Base-by-base conservation (phyloP, 2,113 vertebrate species). In the Perca fluviatilis region DNA sequence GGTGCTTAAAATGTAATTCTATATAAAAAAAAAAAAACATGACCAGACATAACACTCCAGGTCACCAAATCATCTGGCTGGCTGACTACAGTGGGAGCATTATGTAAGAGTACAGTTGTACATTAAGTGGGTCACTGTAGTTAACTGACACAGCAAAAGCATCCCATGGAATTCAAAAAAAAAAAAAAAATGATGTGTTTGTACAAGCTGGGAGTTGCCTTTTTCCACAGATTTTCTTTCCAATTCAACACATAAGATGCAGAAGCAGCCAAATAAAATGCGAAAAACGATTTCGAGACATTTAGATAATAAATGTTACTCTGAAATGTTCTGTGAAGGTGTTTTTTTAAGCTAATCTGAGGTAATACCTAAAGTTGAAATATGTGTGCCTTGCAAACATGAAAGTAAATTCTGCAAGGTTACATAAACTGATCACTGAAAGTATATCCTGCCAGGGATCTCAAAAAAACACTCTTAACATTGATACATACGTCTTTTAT, bases 91-190 rank as follows among this genome's bases (percentile, higher is more conserved):
- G 49, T 33, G 33, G 23, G 25, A 36, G 11, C 15, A 70, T 93
- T 92, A 88, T 77, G 80, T 56, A 94, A 93, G 2, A 68, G 27
- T 30, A 58, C 50, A 86, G 73, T 69, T 61, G 6, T 54, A 6
- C 66, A 66, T 65, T 61, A 93, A 90, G 66, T 89, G 75, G 90
- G 90, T 93, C 88, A 91, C 36, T 60, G 47, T 65, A 19, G 46
- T 64, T 50, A 86, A 87, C 81, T 72, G 71, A 66, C 60, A 49
- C 46, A 46, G 49, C n/a, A 30, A 2, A 61, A 19, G 5, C 15
- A 19, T 62, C 49, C 4, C 19, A 2, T 2, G 43, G 15, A 77
- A 69, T 77, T 84, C 6, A 76, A 84, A 86, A 30, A 4, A 30
- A 30, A 33, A 33, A 60, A 6, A 1, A 0, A 68, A 19, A 25